Conservation (phyloP, 1,140 invertebrate genomes). For the Tetragonula clypearis region DNA sequence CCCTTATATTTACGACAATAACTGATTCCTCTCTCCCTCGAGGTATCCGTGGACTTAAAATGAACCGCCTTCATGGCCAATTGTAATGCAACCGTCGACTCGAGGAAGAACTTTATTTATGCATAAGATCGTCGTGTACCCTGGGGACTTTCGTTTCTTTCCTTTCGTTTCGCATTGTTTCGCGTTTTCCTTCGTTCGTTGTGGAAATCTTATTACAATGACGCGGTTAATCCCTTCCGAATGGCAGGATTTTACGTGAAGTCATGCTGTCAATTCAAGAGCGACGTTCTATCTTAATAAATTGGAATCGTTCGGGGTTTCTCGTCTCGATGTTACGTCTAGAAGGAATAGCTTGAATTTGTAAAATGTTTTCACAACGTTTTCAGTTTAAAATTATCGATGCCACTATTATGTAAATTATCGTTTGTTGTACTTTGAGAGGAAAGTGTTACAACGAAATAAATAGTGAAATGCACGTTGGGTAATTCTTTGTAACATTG, state of each 20-base stretch:
- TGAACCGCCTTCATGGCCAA: neutral
- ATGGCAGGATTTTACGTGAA: neutral
- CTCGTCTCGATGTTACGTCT: no score
- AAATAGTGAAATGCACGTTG: no score
- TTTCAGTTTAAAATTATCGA: no score
- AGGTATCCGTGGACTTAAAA: constrained; percentile 11
- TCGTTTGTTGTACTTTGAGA: no score
- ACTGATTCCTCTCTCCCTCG: neutral
- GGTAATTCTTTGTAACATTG: no score
- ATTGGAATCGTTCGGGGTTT: neutral
- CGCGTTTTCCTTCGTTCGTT: no score
- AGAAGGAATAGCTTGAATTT: neutral
- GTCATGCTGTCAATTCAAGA: neutral
- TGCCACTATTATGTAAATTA: no score
- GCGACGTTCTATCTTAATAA: neutral
- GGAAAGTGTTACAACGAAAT: no score
- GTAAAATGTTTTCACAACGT: no score
- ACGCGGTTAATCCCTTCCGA: neutral
- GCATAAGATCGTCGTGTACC: neutral
- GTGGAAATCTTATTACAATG: neutral
- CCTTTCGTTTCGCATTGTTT: neutral
- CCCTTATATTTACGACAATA: constrained; percentile 31
- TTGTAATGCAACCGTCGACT: neutral
- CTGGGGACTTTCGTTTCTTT: no score
- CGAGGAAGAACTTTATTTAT: constrained; percentile 1